phyloP scores from a whole-genome alignment of 1,140 invertebrate genomes.

The Penaeus chinensis region DNA sequence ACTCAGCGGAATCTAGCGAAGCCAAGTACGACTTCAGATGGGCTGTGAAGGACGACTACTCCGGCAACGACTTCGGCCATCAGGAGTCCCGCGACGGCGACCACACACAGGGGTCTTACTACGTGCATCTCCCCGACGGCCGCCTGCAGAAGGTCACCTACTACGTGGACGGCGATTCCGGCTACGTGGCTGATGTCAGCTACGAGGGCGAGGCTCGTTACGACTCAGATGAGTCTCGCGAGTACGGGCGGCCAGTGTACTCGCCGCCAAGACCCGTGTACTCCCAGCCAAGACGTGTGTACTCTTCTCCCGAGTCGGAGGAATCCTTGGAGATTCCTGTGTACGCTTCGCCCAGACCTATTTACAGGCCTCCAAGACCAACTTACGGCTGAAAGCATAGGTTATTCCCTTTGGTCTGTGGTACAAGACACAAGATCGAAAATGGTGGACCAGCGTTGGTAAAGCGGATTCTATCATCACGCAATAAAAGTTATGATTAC shows the following conservation, averaged over 20 bases:
- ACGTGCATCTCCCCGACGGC: conserved; percentile 18
- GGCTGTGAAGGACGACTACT: conserved; percentile 14
- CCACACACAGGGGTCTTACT: conserved; percentile 30
- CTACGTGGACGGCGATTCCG: conserved; percentile 14
- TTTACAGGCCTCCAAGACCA: too few species aligned
- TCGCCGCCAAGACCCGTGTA: background rate
- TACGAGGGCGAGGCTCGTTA: conserved; percentile 21
- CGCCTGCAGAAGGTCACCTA: conserved; percentile 13
- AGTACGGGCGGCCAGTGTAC: background rate
- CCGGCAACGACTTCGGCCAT: conserved; percentile 23
- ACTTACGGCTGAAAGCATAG: too few species aligned
- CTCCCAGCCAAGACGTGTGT: background rate
- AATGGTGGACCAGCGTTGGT: too few species aligned
- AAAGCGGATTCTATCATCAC: too few species aligned
- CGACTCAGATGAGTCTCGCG: conserved; percentile 4
- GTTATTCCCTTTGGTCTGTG: too few species aligned
- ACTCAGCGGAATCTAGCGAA: background rate
- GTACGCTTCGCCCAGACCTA: too few species aligned
- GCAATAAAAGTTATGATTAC: too few species aligned
- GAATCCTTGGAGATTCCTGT: background rate
- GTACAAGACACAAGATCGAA: too few species aligned
- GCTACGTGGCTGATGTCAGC: conserved; percentile 17
- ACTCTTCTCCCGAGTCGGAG: conserved; percentile 1
- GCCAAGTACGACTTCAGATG: conserved; percentile 23
- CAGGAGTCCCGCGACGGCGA: conserved; percentile 29